Conservation (phyloP, 2,797 vertebrate genomes). For the Tympanoctomys barrerae region DNA sequence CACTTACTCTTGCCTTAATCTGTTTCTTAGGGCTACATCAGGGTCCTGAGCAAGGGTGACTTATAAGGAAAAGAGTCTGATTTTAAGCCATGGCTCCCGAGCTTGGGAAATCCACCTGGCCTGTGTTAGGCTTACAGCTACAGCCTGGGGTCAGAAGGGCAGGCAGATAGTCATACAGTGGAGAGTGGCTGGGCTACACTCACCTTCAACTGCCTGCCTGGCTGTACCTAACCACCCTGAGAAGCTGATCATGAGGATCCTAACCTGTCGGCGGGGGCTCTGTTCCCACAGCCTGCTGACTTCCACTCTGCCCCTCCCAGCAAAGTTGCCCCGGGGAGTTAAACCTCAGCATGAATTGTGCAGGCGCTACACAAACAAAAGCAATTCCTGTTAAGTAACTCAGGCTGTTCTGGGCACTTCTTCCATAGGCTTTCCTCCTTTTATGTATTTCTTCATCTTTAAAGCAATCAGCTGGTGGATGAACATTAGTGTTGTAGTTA, state of each 20-base stretch:
- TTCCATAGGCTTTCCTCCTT: neutral
- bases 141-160: neutral
- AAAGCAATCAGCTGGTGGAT: neutral
- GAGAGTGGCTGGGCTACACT: too few species aligned
- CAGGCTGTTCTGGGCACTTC: neutral
- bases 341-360: neutral
- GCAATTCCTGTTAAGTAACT: neutral
- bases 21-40: too few species aligned
- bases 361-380: neutral
- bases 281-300: rapidly evolving
- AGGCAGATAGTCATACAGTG: rapidly evolving
- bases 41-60: neutral
- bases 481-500: neutral
- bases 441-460: neutral
- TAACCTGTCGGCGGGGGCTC: neutral
- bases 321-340: neutral
- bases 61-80: neutral
- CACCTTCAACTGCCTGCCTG: too few species aligned
- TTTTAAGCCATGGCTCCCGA: neutral
- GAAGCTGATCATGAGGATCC: neutral
- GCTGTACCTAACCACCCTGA: rapidly evolving
- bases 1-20: neutral
- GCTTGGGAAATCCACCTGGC: neutral
- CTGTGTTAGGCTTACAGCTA: neutral
- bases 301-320: too few species aligned